Percentiles rank a stretch among this genome's conserved stretches.
Evolutionary conservation across 2,797 vertebrate genomes (phyloP).

Genomic region (Micropoecilia bifurca): DNA sequence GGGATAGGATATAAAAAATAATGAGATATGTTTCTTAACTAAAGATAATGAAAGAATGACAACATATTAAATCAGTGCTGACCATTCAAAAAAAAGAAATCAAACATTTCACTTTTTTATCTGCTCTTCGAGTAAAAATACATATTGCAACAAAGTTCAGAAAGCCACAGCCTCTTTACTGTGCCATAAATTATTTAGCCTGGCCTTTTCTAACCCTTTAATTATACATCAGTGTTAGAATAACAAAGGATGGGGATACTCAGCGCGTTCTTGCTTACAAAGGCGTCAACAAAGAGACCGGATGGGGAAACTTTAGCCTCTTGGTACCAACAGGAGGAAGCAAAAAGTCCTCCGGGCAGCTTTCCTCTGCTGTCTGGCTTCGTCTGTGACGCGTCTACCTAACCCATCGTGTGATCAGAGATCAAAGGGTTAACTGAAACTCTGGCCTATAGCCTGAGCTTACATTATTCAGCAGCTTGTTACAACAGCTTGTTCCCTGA

Average conservation of each 20-base stretch:
- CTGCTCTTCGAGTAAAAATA: conserved; percentile 46
- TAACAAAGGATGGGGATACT: conserved; percentile 66
- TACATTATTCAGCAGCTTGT: conserved; percentile 82
- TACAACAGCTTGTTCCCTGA: conserved; percentile 77
- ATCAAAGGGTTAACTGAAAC: conserved; percentile 80
- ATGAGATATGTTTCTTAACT: background rate
- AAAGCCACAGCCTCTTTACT: conserved; percentile 72
- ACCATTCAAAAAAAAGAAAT: conserved; percentile 43
- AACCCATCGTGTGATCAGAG: conserved; percentile 70
- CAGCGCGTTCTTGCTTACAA: conserved; percentile 49
- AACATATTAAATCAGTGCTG: conserved; percentile 44
- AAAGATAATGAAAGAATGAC: conserved; percentile 26
- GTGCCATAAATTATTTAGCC: conserved; percentile 82
- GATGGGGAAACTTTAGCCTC: conserved; percentile 60
- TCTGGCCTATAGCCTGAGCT: conserved; percentile 69
- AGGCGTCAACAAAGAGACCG: conserved; percentile 62
- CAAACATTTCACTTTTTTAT: conserved; percentile 65
- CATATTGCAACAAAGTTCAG: conserved; percentile 46
- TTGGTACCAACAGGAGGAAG: conserved; percentile 46
- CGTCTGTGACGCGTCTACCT: conserved; percentile 68
- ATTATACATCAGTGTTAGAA: conserved; percentile 84
- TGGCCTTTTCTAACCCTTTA: conserved; percentile 76
- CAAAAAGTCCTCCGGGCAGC: conserved; percentile 47
- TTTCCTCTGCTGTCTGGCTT: conserved; percentile 58
- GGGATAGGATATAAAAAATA: background rate